Evolutionary conservation across 2,113 vertebrate species (phyloP), one percentile per base, ranked within the genome.

Genomic region (Brachyhypopomus gauderio): DNA sequence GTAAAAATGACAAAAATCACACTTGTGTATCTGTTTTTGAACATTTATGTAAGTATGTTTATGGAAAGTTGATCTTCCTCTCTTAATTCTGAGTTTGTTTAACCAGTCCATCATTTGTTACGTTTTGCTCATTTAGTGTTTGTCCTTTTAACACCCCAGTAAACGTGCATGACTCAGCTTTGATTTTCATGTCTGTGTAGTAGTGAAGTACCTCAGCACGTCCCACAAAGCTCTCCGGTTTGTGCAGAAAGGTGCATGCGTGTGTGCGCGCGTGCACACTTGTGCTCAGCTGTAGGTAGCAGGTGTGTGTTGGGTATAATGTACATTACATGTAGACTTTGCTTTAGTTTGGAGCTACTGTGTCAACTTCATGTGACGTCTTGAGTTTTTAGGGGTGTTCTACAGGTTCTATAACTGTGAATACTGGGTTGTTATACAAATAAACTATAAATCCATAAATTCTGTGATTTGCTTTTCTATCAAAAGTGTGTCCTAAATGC

Each of bases 371-470:
- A 52, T 22, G 19, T 60, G 19, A 3, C 22, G 19, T 60, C 14
- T 22, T 60, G 23, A 27, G 16, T 67, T 72, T 69, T 36, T 70
- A 8, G 16, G 11, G 67, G 5, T 45, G 71, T 25, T 16, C 48
- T 55, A 16, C 67, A 52, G 70, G 62, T 76, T 73, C 63, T 78
- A 59, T 80, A 75, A 80, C 17, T 82, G 74, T 67, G 69, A 59
- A 83, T 81, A 52, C 23, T 72, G 69, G 81, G 84, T 86, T 86
- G 75, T 72, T 78, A 80, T 69, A 75, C 36, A 80, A 45, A 86
- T 80, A 87, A 86, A 79, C 55, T 69, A 41, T 36, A 76, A 56
- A 78, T 67, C 64, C 2, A 55, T 14, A 20, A 11, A 3, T 41
- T 27, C 22, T 36, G 1, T 71, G 30, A 63, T 34, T 30, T 11